Evolutionary conservation across 2,888 invertebrate genomes (phyloP).

Genomic region (Lepidochrysops patricia): DNA sequence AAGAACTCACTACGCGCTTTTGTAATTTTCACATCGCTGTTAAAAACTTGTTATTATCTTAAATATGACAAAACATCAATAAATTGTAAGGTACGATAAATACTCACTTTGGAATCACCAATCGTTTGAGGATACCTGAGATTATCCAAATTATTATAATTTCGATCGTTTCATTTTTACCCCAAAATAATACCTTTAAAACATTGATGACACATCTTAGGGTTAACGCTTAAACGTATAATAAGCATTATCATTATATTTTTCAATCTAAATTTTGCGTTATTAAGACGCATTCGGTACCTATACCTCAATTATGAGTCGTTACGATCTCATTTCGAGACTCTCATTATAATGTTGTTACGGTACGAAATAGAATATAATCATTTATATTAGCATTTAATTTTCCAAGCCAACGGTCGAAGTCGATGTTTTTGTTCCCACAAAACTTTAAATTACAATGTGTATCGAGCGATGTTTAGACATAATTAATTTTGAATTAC

Average conservation of each 20-base stretch:
- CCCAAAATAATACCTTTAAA: background rate
- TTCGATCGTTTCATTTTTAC: background rate
- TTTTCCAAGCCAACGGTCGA: constrained; percentile 61
- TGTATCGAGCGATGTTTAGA: constrained; percentile 25
- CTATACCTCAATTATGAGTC: constrained; percentile 13
- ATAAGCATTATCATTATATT: constrained; percentile 7
- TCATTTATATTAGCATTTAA: constrained; percentile 72
- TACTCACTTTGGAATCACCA: background rate
- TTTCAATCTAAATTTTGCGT: constrained; percentile 14
- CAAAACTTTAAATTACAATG: constrained; percentile 27
- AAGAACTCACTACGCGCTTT: too few species aligned
- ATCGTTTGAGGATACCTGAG: background rate
- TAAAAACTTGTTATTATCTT: background rate
- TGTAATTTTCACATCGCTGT: background rate
- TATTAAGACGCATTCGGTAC: constrained; percentile 11
- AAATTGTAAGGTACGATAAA: background rate
- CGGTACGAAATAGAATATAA: constrained; percentile 56
- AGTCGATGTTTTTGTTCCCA: constrained; percentile 31
- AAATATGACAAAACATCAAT: background rate
- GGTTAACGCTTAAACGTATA: background rate
- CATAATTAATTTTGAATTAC: constrained; percentile 24
- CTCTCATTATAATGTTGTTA: constrained; percentile 57
- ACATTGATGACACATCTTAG: constrained; percentile 6
- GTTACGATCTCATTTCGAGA: constrained; percentile 14
- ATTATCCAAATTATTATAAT: background rate